Conservation (phyloP, 2,113 vertebrate species). For the Malaclemys terrapin region DNA sequence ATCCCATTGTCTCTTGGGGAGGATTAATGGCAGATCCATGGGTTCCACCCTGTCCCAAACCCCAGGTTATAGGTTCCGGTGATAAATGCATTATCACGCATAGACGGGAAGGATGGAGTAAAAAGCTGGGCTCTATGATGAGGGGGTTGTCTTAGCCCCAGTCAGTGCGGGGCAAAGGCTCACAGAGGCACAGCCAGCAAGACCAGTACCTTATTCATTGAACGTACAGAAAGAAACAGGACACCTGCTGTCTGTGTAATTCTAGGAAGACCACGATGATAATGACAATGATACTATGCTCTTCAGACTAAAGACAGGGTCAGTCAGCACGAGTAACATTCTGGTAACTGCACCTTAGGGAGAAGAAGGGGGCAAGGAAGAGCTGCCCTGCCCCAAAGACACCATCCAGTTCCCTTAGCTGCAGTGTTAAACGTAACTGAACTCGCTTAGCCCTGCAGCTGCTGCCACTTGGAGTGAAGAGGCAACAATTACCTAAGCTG, state of each 20-base stretch:
- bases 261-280: neutral
- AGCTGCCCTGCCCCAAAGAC: neutral
- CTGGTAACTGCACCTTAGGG: neutral
- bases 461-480: neutral
- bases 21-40: neutral
- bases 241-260: neutral
- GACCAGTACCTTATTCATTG: neutral
- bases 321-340: neutral
- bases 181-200: neutral
- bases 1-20: neutral
- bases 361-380: too few species aligned
- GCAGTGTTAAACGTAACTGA: neutral
- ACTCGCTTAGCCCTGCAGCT: neutral
- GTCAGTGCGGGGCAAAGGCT: neutral
- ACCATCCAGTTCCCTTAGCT: neutral
- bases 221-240: neutral
- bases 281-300: neutral
- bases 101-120: neutral
- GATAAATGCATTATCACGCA: too few species aligned
- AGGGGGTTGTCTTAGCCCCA: neutral
- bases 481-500: neutral
- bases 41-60: neutral
- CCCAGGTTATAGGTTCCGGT: neutral
- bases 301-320: neutral
- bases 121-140: neutral